Conservation (phyloP, 2,797 vertebrate genomes). For the Chelmon rostratus region DNA sequence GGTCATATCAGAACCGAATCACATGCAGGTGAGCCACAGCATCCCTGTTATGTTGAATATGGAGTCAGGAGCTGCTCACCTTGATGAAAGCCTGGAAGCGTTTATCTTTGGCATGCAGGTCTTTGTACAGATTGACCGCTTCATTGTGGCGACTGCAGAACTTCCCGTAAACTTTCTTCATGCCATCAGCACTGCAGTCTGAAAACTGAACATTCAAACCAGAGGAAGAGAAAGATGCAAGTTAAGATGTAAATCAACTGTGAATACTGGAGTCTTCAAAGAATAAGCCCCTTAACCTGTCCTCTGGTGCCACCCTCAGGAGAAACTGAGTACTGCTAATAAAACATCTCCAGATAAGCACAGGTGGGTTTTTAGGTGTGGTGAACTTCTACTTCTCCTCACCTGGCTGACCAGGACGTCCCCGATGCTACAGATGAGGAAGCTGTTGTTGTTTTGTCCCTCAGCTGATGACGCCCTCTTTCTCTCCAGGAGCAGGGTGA, state of each 20-base stretch:
- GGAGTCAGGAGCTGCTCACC: conserved; percentile 75
- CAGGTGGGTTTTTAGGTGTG: too few relatives aligned
- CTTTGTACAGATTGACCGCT: conserved; percentile 93
- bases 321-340: not conserved
- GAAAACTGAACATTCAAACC: conserved; percentile 86
- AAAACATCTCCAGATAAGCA: too few relatives aligned
- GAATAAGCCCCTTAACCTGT: not conserved
- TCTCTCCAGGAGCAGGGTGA: conserved; percentile 90
- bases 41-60: not conserved
- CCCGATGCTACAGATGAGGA: conserved; percentile 90
- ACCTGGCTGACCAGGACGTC: conserved; percentile 92
- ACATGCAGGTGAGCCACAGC: not conserved
- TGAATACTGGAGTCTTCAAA: not conserved
- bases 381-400: conserved; percentile 53
- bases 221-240: not conserved
- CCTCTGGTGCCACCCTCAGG: not conserved
- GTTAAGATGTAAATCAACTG: not conserved
- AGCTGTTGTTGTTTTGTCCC: conserved; percentile 87
- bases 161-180: conserved; percentile 93
- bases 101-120: conserved; percentile 91
- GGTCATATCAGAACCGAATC: not conserved
- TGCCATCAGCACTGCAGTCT: conserved; percentile 86
- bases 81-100: conserved; percentile 94
- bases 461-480: conserved; percentile 83
- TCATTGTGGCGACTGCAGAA: conserved; percentile 95